Percentiles rank a stretch among this genome's conserved stretches.
These are phyloP conservation scores for Diprion similis DNA, from an alignment of 1,140 invertebrate species.

Conservation along the genomic window DNA sequence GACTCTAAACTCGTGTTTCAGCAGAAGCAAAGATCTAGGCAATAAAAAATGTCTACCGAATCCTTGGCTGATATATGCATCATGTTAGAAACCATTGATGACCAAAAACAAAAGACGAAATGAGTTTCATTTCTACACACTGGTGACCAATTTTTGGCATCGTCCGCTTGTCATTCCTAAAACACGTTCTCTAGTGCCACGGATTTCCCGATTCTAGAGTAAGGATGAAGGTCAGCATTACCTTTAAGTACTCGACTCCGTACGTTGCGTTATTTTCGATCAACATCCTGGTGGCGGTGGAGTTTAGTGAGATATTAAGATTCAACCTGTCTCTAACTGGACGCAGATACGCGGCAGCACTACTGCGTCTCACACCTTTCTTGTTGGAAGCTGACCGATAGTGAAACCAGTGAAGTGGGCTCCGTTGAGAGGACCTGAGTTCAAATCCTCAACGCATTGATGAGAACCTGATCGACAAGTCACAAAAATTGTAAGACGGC, in stretches of 20 bases:
- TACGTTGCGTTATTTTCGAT: constrained; percentile 30
- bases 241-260: constrained; percentile 39
- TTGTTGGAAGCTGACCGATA: constrained; percentile 63
- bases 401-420: constrained; percentile 57
- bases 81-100: too few relatives aligned
- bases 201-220: constrained; percentile 40
- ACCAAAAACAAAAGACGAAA: too few relatives aligned
- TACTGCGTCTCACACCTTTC: constrained; percentile 71
- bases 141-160: too few relatives aligned
- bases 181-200: constrained; percentile 34
- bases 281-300: constrained; percentile 67
- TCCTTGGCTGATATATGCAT: too few relatives aligned
- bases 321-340: constrained; percentile 65
- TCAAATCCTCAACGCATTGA: too few relatives aligned
- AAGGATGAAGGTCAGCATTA: constrained; percentile 19
- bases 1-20: too few relatives aligned
- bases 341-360: constrained; percentile 48
- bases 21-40: too few relatives aligned
- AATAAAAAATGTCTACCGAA: too few relatives aligned
- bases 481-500: too few relatives aligned
- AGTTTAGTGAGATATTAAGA: constrained; percentile 72
- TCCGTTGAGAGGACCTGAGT: constrained; percentile 65
- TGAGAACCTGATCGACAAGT: too few relatives aligned
- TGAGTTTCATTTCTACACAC: too few relatives aligned
- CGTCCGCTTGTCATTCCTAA: too few relatives aligned